A percentile compares a stretch with the other conserved stretches of the same genome.
Conservation (phyloP, 2,113 vertebrate genomes). For the Scytalopus superciliaris region DNA sequence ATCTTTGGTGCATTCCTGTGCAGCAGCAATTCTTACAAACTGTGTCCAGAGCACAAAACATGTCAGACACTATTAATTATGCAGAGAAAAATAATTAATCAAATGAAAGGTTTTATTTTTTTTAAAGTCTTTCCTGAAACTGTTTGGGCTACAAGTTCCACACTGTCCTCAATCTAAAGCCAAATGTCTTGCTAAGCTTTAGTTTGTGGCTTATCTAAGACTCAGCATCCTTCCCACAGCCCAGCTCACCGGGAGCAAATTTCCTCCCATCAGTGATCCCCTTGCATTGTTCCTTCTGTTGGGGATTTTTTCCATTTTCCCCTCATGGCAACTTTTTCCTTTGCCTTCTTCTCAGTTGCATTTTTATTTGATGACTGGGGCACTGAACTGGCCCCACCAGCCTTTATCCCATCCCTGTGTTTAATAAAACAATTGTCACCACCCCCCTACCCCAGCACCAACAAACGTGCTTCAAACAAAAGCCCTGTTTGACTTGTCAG, state of each 20-base stretch:
- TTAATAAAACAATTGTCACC: background rate
- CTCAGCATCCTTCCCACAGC: background rate
- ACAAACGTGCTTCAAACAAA: background rate
- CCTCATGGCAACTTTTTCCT: slow-evolving; percentile 4
- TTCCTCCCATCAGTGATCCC: background rate
- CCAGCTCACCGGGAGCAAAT: background rate
- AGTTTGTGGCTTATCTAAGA: background rate
- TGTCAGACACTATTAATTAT: background rate
- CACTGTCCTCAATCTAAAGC: background rate
- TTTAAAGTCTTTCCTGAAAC: background rate
- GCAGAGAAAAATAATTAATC: background rate
- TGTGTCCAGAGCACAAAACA: background rate
- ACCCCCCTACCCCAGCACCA: background rate
- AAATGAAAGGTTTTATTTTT: background rate
- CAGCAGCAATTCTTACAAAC: background rate
- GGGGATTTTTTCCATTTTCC: slow-evolving; percentile 40
- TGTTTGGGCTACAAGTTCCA: background rate
- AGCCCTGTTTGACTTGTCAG: background rate
- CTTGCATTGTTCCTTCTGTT: background rate
- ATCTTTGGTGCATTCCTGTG: background rate
- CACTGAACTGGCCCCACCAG: background rate
- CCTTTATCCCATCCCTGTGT: background rate
- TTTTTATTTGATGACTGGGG: background rate
- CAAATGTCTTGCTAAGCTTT: background rate
- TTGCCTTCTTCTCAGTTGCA: background rate